Evolutionary conservation across 2,113 vertebrate species (phyloP).

Genomic region (Quiscalus mexicanus): DNA sequence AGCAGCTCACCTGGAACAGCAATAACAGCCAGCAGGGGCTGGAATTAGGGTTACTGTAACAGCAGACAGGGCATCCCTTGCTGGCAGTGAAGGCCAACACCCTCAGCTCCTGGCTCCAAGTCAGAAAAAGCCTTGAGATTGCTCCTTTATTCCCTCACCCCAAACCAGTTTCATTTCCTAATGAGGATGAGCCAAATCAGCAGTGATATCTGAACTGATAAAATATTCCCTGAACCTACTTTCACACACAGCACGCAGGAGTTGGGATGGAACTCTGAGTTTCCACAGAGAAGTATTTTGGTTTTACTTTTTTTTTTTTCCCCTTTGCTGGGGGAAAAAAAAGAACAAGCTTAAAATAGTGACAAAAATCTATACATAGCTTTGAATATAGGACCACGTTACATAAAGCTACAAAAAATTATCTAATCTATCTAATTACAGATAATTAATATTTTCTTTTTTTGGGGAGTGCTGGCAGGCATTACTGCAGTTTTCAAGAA

Average conservation of each 20-base stretch:
- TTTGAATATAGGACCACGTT: constrained; percentile 1
- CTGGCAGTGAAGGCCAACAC: neutral
- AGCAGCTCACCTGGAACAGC: neutral
- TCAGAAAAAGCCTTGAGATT: neutral
- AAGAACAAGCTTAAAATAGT: neutral
- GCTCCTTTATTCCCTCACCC: neutral
- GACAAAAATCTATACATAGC: constrained; percentile 20
- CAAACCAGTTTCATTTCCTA: neutral
- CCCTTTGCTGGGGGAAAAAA: neutral
- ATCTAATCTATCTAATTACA: constrained; percentile 56
- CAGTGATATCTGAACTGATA: neutral
- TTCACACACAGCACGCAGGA: neutral
- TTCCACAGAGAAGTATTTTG: neutral
- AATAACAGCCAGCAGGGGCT: neutral
- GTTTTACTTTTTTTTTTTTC: neutral
- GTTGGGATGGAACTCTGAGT: neutral
- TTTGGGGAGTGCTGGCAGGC: constrained; percentile 13
- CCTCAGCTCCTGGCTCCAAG: neutral
- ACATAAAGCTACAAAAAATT: constrained; percentile 45
- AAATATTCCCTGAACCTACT: neutral
- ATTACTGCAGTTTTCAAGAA: constrained; percentile 19
- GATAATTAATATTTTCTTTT: constrained; percentile 50
- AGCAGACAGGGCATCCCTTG: neutral
- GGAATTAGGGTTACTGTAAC: neutral
- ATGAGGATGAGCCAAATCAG: neutral